Base-by-base conservation (phyloP, 2,113 vertebrate species). In the Perca flavescens region DNA sequence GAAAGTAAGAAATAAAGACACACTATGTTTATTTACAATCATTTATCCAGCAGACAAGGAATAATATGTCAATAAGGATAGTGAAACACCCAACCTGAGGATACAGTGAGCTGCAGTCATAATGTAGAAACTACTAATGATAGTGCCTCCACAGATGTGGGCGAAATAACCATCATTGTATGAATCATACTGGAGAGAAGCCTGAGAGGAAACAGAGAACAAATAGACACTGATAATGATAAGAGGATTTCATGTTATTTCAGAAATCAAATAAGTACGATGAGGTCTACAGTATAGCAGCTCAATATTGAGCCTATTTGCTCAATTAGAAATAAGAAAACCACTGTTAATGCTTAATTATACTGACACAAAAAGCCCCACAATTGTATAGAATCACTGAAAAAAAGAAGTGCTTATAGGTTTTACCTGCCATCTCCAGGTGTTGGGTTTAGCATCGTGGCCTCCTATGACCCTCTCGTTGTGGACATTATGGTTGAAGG, bases 91-190 rank as follows among this genome's bases (percentile, higher is more conserved):
- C 86, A 79, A 95, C 94, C 53, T 12, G 17, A 89, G 79, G 73
- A 95, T 86, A 47, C 95, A 96, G 84, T 95, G 95, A 31, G 95
- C 95, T 54, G 94, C 93, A 15, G 95, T 95, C 94, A 95, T 75
- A 66, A 95, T 56, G 79, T 86, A 66, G 0, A 21, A 80, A 58
- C 0, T 0, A n/a, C 43, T 76, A 53, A 89, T 61, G 4, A 95
- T 5, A 0, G 83, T 78, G 58, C 93, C 93, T 52, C 93, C 91
- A 1, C 93, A 95, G 22, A 93, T 65, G 84, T 94, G 95, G 34
- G 15, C 13, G 57, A 67, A 95, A 0, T 5, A 71, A 1, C 34
- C 79, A 0, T 36, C 74, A 52, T 47, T 5, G 0, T 72, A 21
- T 5, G 62, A 28, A 46, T 80, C 82, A 5, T 82, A 66, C 87